Evolutionary conservation across 2,113 vertebrate genomes (phyloP).

Genomic region (Hemiscyllium ocellatum): DNA sequence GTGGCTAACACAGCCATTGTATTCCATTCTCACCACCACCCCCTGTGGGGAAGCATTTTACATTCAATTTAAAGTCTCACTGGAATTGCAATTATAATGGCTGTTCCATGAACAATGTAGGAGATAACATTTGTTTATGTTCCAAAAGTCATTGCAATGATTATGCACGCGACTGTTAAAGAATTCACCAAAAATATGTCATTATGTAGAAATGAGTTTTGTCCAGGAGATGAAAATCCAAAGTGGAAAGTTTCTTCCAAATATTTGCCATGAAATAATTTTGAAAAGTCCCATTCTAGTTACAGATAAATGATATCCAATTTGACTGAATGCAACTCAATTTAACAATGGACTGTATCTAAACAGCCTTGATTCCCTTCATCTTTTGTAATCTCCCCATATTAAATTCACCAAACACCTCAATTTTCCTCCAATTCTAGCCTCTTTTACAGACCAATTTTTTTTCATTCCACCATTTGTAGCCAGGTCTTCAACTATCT

Average conservation of each 20-base stretch:
- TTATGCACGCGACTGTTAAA: background rate
- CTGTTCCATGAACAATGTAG: background rate
- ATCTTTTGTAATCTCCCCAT: background rate
- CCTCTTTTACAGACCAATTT: background rate
- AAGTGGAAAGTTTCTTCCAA: background rate
- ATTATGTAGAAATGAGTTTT: background rate
- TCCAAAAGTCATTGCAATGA: background rate
- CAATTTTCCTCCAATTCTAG: background rate
- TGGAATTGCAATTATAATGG: background rate
- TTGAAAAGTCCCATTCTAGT: background rate
- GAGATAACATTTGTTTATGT: background rate
- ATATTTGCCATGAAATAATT: background rate
- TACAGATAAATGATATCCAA: background rate
- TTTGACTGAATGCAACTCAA: background rate
- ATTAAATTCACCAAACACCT: background rate
- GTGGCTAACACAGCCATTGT: too few species aligned
- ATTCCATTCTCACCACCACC: too few species aligned
- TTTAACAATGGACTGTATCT: background rate
- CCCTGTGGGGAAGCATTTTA: too few species aligned
- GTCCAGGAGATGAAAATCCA: background rate
- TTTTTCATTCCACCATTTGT: background rate
- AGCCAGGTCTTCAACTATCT: background rate
- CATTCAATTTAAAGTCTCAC: background rate
- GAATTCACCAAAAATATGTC: background rate
- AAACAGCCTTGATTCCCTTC: background rate